Conservation (phyloP, 92 coral and sea anemone genomes). For the Muricea muricata region DNA sequence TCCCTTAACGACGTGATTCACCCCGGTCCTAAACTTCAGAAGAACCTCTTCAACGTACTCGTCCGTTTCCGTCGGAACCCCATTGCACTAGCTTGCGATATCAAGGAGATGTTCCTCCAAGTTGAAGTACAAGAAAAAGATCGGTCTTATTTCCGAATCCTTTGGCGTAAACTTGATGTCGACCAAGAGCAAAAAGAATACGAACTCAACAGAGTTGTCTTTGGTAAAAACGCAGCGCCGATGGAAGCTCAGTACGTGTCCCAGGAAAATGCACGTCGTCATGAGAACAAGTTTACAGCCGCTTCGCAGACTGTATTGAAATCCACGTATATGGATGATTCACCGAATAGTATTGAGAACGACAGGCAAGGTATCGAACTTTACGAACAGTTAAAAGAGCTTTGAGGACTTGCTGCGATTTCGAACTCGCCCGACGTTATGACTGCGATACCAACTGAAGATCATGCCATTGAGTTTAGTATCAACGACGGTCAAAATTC, state of each 20-base stretch:
- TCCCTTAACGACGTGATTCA: conserved; percentile 66
- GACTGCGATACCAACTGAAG: conserved; percentile 61
- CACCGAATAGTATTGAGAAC: conserved; percentile 44
- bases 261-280: conserved; percentile 63
- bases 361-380: conserved; percentile 53
- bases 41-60: conserved; percentile 65
- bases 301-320: conserved; percentile 66
- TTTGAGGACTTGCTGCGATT: conserved; percentile 48
- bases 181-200: conserved; percentile 54
- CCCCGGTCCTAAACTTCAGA: conserved; percentile 68
- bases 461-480: conserved; percentile 59
- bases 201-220: conserved; percentile 55
- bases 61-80: conserved; percentile 59
- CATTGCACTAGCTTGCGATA: conserved; percentile 57
- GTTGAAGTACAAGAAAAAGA: conserved; percentile 42
- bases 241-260: conserved; percentile 66
- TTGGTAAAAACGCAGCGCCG: conserved; percentile 60
- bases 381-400: conserved; percentile 39
- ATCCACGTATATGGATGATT: conserved; percentile 71
- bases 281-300: conserved; percentile 38
- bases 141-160: conserved; percentile 59
- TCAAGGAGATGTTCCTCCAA: conserved; percentile 65
- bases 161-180: conserved; percentile 50
- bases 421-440: conserved; percentile 61
- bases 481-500: conserved; percentile 41